A percentile compares a stretch with the other conserved stretches of the same genome.
These are phyloP conservation scores for Argya squamiceps DNA, from an alignment of 2,797 vertebrate species.

Conservation along the genomic window DNA sequence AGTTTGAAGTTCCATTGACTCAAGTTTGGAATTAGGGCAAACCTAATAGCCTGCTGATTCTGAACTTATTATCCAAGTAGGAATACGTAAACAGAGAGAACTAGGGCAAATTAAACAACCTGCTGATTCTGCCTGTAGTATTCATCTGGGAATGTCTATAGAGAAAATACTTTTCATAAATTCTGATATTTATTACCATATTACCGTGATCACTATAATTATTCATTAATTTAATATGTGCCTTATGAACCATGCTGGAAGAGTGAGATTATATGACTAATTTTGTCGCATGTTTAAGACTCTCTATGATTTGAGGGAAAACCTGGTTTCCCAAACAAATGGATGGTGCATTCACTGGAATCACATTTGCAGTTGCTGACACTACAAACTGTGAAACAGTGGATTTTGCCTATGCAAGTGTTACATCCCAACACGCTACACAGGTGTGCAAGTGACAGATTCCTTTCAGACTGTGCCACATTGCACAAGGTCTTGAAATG, in stretches of 20 bases:
- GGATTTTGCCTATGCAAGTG: background rate
- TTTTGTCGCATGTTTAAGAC: background rate
- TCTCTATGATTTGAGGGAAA: background rate
- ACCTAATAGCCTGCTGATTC: conserved; percentile 48
- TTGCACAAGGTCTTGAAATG: background rate
- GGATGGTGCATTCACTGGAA: accelerated
- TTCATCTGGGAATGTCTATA: background rate
- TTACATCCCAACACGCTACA: background rate
- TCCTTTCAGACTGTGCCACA: background rate
- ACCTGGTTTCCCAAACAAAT: background rate
- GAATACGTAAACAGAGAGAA: conserved; percentile 25
- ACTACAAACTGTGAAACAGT: background rate
- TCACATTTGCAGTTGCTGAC: background rate
- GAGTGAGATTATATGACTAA: background rate
- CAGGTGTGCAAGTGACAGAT: background rate
- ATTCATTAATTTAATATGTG: background rate
- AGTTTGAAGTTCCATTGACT: conserved; percentile 8
- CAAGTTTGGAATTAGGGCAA: conserved; percentile 26
- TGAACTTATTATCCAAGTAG: conserved; percentile 7
- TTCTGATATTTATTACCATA: background rate
- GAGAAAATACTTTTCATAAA: background rate
- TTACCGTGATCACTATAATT: background rate
- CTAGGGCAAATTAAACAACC: conserved; percentile 27
- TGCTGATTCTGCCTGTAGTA: conserved; percentile 14
- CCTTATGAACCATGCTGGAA: background rate